phyloP scores from a whole-genome alignment of 2,113 vertebrate species.

The Pleuronectes platessa region DNA sequence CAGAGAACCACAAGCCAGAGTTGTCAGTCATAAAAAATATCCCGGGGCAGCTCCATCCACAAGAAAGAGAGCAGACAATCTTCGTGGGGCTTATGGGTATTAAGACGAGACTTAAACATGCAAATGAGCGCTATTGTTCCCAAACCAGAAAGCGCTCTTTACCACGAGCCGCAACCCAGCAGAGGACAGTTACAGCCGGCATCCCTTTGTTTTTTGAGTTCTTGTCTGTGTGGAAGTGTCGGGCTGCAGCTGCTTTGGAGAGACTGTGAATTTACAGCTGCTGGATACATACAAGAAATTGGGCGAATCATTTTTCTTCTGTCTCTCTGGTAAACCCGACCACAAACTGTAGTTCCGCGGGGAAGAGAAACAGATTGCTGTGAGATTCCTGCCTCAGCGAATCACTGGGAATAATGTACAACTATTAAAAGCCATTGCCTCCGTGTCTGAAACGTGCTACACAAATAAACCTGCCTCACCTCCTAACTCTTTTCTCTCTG shows the following conservation, averaged over 20 bases:
- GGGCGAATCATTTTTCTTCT: background rate
- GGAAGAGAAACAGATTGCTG: conserved; percentile 1
- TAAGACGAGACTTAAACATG: conserved; percentile 26
- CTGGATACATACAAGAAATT: conserved; percentile 3
- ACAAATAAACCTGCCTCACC: conserved; percentile 23
- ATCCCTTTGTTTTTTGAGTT: conserved; percentile 15
- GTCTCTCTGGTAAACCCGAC: background rate
- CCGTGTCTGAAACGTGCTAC: conserved; percentile 8
- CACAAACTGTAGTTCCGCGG: background rate
- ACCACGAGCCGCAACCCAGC: background rate
- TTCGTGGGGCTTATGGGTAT: conserved; percentile 19
- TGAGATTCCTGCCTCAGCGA: background rate
- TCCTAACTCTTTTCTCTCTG: conserved; percentile 3
- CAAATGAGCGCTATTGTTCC: conserved; percentile 23
- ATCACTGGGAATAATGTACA: background rate
- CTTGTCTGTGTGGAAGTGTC: background rate
- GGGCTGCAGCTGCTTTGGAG: background rate
- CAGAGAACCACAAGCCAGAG: conserved; percentile 26
- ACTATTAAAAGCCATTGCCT: background rate
- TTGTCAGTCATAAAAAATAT: conserved; percentile 21
- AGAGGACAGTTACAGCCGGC: background rate
- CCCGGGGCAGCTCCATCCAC: conserved; percentile 11
- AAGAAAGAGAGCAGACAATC: conserved; percentile 11
- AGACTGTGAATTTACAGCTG: conserved; percentile 2
- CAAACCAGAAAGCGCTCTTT: conserved; percentile 21